phyloP scores from a whole-genome alignment of 2,797 vertebrate genomes.

The Epinephelus malabaricus region DNA sequence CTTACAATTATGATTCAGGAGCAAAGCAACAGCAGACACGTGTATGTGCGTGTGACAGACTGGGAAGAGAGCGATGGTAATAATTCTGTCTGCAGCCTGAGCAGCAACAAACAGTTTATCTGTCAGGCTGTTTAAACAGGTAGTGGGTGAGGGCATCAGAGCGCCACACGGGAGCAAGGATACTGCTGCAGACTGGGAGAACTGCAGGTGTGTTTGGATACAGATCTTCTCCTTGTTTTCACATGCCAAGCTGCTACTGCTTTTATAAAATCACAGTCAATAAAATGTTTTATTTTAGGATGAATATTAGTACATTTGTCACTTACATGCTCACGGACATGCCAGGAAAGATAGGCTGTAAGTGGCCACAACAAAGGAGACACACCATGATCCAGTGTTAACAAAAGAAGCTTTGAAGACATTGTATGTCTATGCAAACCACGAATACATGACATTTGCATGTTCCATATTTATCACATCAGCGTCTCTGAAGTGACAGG shows the following conservation, averaged over 20 bases:
- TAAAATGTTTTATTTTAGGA: too few relatives aligned
- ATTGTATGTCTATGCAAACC: too few relatives aligned
- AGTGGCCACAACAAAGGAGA: too few relatives aligned
- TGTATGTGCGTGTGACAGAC: constrained; percentile 50
- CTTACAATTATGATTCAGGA: constrained; percentile 18
- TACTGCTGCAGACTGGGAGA: neutral
- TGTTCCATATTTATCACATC: too few relatives aligned
- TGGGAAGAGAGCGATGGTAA: constrained; percentile 22
- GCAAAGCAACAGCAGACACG: constrained; percentile 32
- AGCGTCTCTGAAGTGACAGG: too few relatives aligned
- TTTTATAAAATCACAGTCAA: neutral
- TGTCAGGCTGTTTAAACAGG: constrained; percentile 66
- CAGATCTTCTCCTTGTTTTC: neutral
- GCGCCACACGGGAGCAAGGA: neutral
- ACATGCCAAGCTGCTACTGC: neutral
- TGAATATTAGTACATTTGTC: too few relatives aligned
- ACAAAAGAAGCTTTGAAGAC: too few relatives aligned
- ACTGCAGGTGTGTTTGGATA: constrained; percentile 1
- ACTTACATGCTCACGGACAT: too few relatives aligned
- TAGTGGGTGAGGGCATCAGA: constrained; percentile 14
- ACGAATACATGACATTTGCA: too few relatives aligned
- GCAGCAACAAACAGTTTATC: constrained; percentile 64
- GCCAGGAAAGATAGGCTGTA: neutral
- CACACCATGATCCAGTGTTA: too few relatives aligned
- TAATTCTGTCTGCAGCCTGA: constrained; percentile 30